Percentiles rank a stretch among this genome's conserved stretches.
phyloP scores from a whole-genome alignment of 1,140 invertebrate genomes.

The Eulimnadia texana region DNA sequence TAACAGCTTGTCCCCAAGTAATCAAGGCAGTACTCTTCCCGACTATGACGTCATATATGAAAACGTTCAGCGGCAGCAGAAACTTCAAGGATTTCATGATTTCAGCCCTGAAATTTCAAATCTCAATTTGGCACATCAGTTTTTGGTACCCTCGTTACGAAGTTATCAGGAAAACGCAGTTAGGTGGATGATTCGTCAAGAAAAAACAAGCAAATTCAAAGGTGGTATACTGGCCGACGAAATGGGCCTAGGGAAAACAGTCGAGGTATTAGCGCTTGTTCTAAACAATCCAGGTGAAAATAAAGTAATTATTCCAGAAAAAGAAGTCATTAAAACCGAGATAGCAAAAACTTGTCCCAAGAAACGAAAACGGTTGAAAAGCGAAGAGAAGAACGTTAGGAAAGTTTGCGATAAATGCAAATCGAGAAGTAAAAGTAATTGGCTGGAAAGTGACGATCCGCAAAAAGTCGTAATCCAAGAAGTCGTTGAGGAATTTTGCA shows the following conservation, averaged over 20 bases:
- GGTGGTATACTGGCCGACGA: conserved; percentile 70
- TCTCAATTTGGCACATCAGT: background rate
- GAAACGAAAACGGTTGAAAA: background rate
- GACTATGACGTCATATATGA: background rate
- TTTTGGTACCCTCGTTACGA: conserved; percentile 37
- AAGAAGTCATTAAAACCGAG: too few species aligned
- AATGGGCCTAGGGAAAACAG: conserved; percentile 71
- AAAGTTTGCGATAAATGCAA: background rate
- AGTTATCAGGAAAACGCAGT: conserved; percentile 50
- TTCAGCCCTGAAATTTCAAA: background rate
- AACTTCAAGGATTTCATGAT: background rate
- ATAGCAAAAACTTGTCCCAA: too few species aligned
- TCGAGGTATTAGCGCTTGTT: conserved; percentile 56
- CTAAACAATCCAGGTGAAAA: conserved; percentile 35
- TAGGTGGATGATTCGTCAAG: conserved; percentile 48
- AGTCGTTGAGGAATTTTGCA: background rate
- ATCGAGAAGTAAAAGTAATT: background rate
- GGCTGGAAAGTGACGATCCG: background rate
- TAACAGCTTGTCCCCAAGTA: too few species aligned
- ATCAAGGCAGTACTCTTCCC: too few species aligned
- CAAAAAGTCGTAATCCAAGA: too few species aligned
- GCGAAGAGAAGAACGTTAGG: background rate
- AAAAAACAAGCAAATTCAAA: conserved; percentile 30
- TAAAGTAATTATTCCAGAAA: background rate
- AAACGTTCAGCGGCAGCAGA: background rate